phyloP scores from a whole-genome alignment of 2,797 vertebrate genomes.

The Periophthalmus magnuspinnatus region DNA sequence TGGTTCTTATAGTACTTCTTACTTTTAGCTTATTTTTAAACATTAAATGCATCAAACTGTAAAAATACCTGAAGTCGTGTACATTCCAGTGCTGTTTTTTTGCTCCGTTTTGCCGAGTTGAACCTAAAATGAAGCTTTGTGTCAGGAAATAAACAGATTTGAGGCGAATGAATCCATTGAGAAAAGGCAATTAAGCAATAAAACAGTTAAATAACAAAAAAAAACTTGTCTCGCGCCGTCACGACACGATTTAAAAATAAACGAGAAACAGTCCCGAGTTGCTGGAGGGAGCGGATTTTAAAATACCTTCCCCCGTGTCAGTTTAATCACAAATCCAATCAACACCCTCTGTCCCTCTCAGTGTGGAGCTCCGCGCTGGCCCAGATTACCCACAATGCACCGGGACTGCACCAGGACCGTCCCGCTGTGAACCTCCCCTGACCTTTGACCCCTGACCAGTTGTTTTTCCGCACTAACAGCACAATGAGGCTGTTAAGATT shows the following conservation, averaged over 20 bases:
- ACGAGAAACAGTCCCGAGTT: neutral
- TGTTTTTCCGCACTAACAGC: slow-evolving; percentile 1
- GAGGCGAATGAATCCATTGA: slow-evolving; percentile 22
- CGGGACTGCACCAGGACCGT: neutral
- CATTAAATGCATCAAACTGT: no score
- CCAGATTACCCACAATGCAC: neutral
- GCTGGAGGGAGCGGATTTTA: neutral
- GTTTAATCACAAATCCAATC: neutral
- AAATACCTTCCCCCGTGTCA: neutral
- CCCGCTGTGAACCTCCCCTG: neutral
- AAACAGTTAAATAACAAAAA: no score
- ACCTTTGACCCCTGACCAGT: neutral
- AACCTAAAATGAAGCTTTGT: slow-evolving; percentile 42
- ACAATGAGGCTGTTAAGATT: neutral
- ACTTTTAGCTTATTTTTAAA: neutral
- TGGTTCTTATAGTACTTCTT: no score
- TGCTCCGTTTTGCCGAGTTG: slow-evolving; percentile 35
- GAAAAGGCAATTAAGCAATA: no score
- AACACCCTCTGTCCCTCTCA: neutral
- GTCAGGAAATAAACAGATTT: slow-evolving; percentile 51
- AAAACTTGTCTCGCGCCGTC: no score
- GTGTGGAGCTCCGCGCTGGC: neutral
- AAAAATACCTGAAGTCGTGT: slow-evolving; percentile 17
- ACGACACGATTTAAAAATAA: neutral
- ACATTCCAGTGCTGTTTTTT: slow-evolving; percentile 40